Evolutionary conservation across 2,113 vertebrate species (phyloP).

Genomic region (Solenodon paradoxus): DNA sequence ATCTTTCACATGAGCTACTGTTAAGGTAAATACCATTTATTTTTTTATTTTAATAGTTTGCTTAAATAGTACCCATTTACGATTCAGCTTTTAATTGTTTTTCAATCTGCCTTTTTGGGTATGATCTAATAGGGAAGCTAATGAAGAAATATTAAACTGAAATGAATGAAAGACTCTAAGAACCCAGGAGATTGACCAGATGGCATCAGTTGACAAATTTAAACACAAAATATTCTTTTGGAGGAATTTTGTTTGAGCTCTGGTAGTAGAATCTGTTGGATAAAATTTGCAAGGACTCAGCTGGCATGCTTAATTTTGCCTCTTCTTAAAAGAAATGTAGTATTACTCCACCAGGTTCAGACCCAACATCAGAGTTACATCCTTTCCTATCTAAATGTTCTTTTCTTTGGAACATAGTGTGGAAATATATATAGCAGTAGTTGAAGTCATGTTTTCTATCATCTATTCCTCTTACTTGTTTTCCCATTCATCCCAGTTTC

Average conservation of each 20-base stretch:
- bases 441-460: neutral
- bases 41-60: neutral
- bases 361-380: neutral
- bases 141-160: constrained; percentile 21
- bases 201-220: neutral
- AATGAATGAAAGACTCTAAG: neutral
- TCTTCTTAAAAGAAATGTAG: neutral
- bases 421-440: neutral
- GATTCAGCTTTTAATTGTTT: neutral
- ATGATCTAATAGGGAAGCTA: neutral
- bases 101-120: neutral
- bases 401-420: neutral
- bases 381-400: neutral
- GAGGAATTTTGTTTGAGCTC: neutral
- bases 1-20: neutral
- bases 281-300: neutral
- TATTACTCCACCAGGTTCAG: neutral
- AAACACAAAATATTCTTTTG: neutral
- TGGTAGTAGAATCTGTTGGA: neutral
- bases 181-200: neutral
- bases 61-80: neutral
- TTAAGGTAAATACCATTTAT: neutral
- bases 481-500: neutral
- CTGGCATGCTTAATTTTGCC: neutral
- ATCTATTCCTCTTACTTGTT: neutral